A percentile compares a stretch with the other conserved stretches of the same genome.
These are phyloP conservation scores for Caradrina clavipalpis DNA, from an alignment of 2,888 invertebrate species.

Conservation along the genomic window DNA sequence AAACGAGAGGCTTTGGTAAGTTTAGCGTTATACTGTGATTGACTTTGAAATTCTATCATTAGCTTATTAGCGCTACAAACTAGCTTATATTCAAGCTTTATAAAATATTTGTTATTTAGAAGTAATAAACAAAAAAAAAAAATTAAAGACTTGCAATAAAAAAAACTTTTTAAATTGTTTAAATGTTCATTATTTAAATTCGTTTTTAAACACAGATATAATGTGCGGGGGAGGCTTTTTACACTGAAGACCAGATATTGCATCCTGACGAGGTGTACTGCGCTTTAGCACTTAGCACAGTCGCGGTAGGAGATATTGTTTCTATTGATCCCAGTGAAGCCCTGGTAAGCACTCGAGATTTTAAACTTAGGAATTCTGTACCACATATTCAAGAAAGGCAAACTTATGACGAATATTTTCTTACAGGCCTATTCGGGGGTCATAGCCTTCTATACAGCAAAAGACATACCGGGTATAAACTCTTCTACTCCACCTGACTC, in stretches of 20 bases:
- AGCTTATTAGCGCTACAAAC: no score
- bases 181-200: no score
- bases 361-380: background rate
- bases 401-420: background rate
- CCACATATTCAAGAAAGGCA: no score
- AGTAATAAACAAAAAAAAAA: no score
- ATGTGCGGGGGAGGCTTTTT: conserved; percentile 93
- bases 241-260: conserved; percentile 91
- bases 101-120: no score
- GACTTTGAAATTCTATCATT: no score
- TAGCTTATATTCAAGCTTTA: no score
- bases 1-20: conserved; percentile 88
- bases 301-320: conserved; percentile 89
- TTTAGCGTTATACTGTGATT: background rate
- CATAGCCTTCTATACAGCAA: conserved; percentile 91
- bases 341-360: conserved; percentile 83
- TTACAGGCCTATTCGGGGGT: conserved; percentile 88
- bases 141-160: no score
- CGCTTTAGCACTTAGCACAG: conserved; percentile 90
- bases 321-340: conserved; percentile 91
- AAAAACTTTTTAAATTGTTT: no score
- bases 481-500: conserved; percentile 79
- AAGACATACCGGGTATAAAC: conserved; percentile 93
- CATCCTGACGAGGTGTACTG: conserved; percentile 92
- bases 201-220: conserved; percentile 78